These are phyloP conservation scores for Hydrocynus forskahlii DNA, from an alignment of 2,797 vertebrate species.

Conservation along the genomic window DNA sequence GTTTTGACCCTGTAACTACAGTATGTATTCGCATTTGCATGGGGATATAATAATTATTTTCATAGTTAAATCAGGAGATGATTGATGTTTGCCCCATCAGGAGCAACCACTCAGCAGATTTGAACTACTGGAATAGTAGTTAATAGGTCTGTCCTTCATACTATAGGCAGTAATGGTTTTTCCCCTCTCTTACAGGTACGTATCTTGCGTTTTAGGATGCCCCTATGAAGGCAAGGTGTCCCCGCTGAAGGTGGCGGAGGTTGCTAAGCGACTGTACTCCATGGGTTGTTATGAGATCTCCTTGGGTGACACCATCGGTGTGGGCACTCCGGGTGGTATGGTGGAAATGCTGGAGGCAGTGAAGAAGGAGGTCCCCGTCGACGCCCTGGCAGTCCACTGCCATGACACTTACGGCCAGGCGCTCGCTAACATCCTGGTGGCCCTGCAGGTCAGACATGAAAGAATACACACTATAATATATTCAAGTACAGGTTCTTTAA, in stretches of 20 bases:
- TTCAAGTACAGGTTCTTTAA: no score
- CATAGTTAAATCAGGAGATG: no score
- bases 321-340: conserved; percentile 93
- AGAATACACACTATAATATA: not conserved
- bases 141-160: no score
- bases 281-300: conserved; percentile 99
- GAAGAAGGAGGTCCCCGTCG: conserved; percentile 85
- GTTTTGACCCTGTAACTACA: no score
- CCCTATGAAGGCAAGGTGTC: conserved; percentile 95
- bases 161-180: no score
- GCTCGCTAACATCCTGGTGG: conserved; percentile 92
- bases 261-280: conserved; percentile 89
- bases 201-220: conserved; percentile 95
- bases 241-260: conserved; percentile 92
- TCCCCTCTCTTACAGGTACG: conserved; percentile 77
- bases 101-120: no score
- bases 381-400: conserved; percentile 93
- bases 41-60: no score
- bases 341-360: conserved; percentile 87
- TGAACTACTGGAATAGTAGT: no score
- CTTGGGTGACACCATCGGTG: conserved; percentile 93
- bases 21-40: no score
- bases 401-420: conserved; percentile 98
- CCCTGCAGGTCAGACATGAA: conserved; percentile 86
- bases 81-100: no score